These are phyloP conservation scores for Balearica regulorum DNA, from an alignment of 2,797 vertebrate genomes.

Conservation along the genomic window DNA sequence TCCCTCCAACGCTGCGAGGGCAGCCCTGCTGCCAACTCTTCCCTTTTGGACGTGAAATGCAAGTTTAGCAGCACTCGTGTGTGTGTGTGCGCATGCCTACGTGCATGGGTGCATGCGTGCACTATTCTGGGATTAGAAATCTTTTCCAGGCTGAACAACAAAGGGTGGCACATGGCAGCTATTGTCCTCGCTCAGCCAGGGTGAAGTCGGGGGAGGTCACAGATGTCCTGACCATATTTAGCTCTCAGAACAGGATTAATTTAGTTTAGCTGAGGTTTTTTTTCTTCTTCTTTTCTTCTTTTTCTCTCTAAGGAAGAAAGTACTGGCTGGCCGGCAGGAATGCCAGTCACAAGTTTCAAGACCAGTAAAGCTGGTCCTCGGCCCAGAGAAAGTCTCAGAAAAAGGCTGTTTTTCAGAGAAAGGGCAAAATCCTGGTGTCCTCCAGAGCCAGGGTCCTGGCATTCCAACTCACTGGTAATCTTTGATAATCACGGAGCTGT, in stretches of 20 bases:
- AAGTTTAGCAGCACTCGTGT: background rate
- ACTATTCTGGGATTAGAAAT: slow-evolving; percentile 12
- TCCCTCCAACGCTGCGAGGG: background rate
- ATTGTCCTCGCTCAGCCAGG: slow-evolving; percentile 51
- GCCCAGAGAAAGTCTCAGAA: background rate
- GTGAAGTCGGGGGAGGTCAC: slow-evolving; percentile 54
- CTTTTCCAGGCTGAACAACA: slow-evolving; percentile 35
- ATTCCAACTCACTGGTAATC: background rate
- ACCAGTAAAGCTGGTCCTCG: background rate
- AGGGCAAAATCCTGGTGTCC: background rate
- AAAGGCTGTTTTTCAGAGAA: background rate
- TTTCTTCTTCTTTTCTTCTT: too few species aligned
- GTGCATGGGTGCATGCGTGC: background rate
- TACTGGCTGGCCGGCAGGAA: background rate
- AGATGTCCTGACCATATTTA: slow-evolving; percentile 65
- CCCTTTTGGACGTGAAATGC: background rate
- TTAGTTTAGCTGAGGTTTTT: background rate
- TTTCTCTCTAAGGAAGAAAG: background rate
- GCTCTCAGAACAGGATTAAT: slow-evolving; percentile 36
- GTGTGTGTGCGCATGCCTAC: background rate
- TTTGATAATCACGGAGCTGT: background rate
- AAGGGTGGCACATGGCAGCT: slow-evolving; percentile 43
- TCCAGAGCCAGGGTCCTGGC: background rate
- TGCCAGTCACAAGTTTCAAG: background rate
- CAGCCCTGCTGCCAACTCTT: background rate